Conservation (phyloP, 92 coral and sea anemone genomes). For the Muricea muricata region DNA sequence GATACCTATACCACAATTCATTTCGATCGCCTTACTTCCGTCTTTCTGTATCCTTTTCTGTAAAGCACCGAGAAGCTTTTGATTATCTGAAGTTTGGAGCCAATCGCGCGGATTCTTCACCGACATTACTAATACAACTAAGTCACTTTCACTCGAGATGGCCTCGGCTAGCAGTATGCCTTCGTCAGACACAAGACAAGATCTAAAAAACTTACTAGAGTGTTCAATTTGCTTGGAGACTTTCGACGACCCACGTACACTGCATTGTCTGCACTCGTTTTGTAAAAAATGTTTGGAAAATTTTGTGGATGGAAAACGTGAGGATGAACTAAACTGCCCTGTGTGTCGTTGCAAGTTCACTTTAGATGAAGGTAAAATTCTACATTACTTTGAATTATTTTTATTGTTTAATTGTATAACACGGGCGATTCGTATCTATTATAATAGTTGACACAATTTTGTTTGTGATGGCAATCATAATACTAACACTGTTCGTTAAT, state of each 20-base stretch:
- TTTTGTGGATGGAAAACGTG: neutral
- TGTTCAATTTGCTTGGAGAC: constrained; percentile 38
- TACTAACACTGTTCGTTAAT: too few relatives aligned
- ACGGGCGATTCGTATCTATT: too few relatives aligned
- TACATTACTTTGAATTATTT: too few relatives aligned
- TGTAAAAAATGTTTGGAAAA: constrained; percentile 23
- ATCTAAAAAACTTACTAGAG: constrained; percentile 3
- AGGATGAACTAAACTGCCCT: constrained; percentile 15
- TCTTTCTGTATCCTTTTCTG: neutral
- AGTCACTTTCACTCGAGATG: neutral
- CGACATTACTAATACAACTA: too few relatives aligned
- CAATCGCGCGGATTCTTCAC: too few relatives aligned
- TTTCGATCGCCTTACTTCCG: neutral
- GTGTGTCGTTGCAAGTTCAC: constrained; percentile 20
- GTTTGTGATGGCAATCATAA: too few relatives aligned
- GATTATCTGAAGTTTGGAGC: neutral
- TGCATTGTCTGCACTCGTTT: constrained; percentile 36
- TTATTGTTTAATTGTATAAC: too few relatives aligned
- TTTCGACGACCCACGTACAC: constrained; percentile 25
- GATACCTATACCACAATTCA: neutral
- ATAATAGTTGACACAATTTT: too few relatives aligned
- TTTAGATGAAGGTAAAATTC: neutral
- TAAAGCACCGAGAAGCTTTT: neutral
- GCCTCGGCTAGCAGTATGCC: neutral
- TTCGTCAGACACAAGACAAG: neutral